These are phyloP conservation scores for Sebastes nivosus DNA, from an alignment of 2,797 vertebrate species.

Conservation along the genomic window DNA sequence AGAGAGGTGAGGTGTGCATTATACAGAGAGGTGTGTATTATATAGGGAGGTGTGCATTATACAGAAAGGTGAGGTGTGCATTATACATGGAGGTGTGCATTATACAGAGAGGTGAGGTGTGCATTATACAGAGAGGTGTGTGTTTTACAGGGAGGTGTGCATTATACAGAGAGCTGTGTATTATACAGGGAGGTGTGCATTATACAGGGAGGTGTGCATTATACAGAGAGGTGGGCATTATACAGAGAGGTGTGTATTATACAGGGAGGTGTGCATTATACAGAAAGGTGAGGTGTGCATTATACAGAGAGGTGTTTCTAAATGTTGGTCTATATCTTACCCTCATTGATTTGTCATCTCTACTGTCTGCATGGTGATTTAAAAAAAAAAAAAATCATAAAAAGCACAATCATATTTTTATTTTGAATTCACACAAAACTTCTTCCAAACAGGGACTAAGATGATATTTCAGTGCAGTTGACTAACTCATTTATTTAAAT, in stretches of 20 bases:
- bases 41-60: no score
- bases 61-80: no score
- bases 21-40: no score
- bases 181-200: not conserved
- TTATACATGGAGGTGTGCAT: no score
- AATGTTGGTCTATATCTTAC: not conserved
- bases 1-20: no score
- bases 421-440: not conserved
- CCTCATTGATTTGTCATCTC: not conserved
- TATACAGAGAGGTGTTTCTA: not conserved
- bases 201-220: not conserved
- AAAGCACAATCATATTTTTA: not conserved
- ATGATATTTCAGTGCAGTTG: not conserved
- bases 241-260: not conserved
- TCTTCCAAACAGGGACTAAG: not conserved
- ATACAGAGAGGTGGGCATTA: not conserved
- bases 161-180: not conserved
- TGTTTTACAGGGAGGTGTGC: not conserved
- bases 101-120: no score
- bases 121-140: not conserved
- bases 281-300: not conserved
- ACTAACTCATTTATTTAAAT: not conserved
- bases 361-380: not conserved
- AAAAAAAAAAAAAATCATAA: not conserved
- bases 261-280: not conserved